Percentiles rank a stretch among this genome's conserved stretches.
Conservation (phyloP, 2,797 vertebrate species). For the Rhinatrema bivittatum region DNA sequence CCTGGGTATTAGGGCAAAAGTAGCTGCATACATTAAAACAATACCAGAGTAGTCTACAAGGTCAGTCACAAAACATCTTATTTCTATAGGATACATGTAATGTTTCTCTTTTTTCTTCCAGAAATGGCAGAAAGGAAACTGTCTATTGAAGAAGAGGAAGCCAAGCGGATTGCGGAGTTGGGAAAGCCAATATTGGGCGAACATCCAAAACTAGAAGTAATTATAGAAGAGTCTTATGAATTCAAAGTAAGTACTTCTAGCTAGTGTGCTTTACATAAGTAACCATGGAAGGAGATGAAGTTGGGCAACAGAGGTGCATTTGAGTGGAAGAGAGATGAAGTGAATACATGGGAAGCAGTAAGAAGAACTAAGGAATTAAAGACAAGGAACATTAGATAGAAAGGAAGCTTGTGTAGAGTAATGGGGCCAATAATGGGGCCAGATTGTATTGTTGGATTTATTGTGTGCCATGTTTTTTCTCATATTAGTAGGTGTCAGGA, state of each 20-base stretch:
- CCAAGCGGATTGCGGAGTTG: constrained; percentile 96
- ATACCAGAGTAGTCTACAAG: no score
- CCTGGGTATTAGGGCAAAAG: no score
- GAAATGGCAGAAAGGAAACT: constrained; percentile 84
- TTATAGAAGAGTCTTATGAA: constrained; percentile 96
- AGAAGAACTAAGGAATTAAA: not conserved
- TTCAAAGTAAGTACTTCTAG: constrained; percentile 87
- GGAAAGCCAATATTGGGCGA: constrained; percentile 88
- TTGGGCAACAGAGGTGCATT: not conserved
- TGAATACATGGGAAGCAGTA: not conserved
- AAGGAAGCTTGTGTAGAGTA: no score
- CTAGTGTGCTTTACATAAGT: not conserved
- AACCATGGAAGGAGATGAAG: no score
- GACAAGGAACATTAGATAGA: not conserved
- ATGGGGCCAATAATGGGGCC: no score
- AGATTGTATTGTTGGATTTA: no score
- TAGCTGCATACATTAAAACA: no score
- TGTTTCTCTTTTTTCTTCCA: constrained; percentile 47
- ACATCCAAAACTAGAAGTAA: constrained; percentile 89
- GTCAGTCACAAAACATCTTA: no score
- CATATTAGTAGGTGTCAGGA: no score
- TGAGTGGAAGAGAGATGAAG: not conserved
- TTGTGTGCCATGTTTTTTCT: no score
- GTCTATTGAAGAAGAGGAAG: constrained; percentile 85
- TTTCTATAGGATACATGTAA: no score